Conservation (phyloP, 2,113 vertebrate species). For the Pelmatolapia mariae region DNA sequence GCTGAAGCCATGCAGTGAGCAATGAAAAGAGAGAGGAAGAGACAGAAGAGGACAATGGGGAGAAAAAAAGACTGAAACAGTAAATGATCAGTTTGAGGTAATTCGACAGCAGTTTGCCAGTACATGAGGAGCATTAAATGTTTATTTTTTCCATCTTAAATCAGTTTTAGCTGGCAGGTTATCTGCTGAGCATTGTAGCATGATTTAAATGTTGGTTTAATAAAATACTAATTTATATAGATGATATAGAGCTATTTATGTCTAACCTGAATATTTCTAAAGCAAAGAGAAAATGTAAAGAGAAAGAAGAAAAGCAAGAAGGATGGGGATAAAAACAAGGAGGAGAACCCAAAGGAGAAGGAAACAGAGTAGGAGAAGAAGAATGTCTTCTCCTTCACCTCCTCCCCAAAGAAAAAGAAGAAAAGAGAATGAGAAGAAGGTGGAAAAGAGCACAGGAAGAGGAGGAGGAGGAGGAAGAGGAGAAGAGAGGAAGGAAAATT, state of each 20-base stretch:
- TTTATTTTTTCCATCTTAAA: background rate
- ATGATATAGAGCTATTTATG: background rate
- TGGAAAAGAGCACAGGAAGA: too few relatives aligned
- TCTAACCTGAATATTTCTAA: background rate
- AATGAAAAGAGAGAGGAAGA: background rate
- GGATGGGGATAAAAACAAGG: background rate
- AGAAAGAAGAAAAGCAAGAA: background rate
- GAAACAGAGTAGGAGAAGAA: background rate
- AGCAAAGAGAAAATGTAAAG: too few relatives aligned
- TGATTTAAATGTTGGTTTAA: background rate
- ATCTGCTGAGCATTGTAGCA: background rate
- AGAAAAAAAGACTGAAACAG: background rate
- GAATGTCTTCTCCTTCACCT: background rate
- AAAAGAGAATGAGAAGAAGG: background rate
- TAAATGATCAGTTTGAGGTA: background rate
- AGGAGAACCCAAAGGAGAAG: background rate
- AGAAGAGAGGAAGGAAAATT: background rate
- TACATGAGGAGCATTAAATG: background rate
- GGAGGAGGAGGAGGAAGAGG: background rate
- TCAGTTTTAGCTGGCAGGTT: background rate
- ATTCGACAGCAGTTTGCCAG: background rate
- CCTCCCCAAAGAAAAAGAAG: background rate
- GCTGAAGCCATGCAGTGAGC: conserved; percentile 43
- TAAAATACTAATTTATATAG: background rate
- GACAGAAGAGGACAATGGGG: background rate